Evolutionary conservation across 2,888 invertebrate species (phyloP), one percentile per base, ranked within the genome.

Genomic region (Brachypalpus laphriformis): DNA sequence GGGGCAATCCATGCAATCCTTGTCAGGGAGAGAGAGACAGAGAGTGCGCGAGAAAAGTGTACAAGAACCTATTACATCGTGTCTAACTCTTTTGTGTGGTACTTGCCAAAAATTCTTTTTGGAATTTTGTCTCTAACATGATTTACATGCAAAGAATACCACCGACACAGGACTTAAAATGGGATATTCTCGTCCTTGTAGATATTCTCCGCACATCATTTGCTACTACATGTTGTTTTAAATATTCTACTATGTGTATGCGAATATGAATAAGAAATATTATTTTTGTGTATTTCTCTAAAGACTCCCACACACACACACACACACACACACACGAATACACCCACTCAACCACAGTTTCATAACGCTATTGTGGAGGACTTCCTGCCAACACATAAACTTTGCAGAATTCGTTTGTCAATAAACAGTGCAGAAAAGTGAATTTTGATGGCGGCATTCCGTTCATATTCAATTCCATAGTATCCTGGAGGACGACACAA

Each of bases 371-470:
- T 82, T 72, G 54, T 74, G 45, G 37, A 25, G 47, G 66, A 78
- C 68, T 61, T 68, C 49, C 77, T 47, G 37, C 77, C 37, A 37
- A 71, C 47, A 34, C 34, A 66, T 31, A 74, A 72, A 72, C 71
- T 82, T 77, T 22, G 34, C n/a, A 56, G 68, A 72, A 83, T 68
- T 83, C 72, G 56, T 78, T 72, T 78, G 66, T 42, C 56, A 68
- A 72, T 49, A 74, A 66, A 77, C 72, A 77, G 31, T 66, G 72
- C 66, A 78, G 78, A 78, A 83, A 83, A 78, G 63, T 74, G 74
- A 78, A 83, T 76, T 78, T 71, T 68, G 40, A 82, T 63, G 56
- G 47, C 2, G 37, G 34, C 34, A 63, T 56, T 75, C 66, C 54
- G 68, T 31, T 56, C 20, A 75, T 47, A 76, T 75, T 76, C 70